Evolutionary conservation across 2,888 invertebrate genomes (phyloP).

Genomic region (Cosmopolites sordidus): DNA sequence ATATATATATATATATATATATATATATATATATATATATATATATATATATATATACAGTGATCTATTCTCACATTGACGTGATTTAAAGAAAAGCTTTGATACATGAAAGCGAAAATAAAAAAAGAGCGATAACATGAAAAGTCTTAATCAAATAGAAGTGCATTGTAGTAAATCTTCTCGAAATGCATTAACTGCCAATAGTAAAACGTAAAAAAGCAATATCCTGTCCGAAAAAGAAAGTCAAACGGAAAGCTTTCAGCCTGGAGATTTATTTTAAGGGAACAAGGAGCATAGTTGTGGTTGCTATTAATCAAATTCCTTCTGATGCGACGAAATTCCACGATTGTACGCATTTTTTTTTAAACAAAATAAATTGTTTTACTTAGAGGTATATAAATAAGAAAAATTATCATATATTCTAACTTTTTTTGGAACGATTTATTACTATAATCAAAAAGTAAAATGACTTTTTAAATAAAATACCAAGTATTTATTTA

Average conservation of each 20-base stretch:
- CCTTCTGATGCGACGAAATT: background rate
- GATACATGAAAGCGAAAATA: too few species aligned
- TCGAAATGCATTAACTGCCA: constrained; percentile 1
- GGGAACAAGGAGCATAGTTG: background rate
- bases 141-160: background rate
- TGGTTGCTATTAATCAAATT: background rate
- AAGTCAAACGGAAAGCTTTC: background rate
- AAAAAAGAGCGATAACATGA: too few species aligned
- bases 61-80: too few species aligned
- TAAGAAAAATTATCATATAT: too few species aligned
- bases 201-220: constrained; percentile 2
- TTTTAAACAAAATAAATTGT: constrained; percentile 1
- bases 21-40: too few species aligned
- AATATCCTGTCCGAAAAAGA: constrained; percentile 1
- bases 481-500: too few species aligned
- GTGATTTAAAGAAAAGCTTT: too few species aligned
- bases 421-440: too few species aligned
- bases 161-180: background rate
- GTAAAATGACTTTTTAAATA: too few species aligned
- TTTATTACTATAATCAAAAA: too few species aligned
- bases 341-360: background rate
- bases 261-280: constrained; percentile 1
- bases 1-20: too few species aligned
- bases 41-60: too few species aligned
- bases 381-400: background rate